Evolutionary conservation across 1,140 invertebrate species (phyloP).

Genomic region (Aphis gossypii): DNA sequence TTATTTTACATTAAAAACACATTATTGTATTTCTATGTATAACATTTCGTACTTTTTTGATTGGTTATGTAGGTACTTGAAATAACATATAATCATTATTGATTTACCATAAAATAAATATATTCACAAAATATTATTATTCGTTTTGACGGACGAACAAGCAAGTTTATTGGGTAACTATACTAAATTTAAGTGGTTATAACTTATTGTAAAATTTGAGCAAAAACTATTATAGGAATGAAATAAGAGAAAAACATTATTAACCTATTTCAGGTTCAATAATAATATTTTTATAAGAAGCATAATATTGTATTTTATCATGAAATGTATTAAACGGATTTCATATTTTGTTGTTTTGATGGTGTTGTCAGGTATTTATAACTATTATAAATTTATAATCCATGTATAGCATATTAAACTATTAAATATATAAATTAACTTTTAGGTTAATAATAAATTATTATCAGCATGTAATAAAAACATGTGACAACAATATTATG

Average conservation of each 20-base stretch:
- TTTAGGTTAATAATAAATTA: background rate
- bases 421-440: background rate
- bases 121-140: background rate
- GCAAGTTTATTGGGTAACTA: background rate
- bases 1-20: background rate
- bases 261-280: background rate
- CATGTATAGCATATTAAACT: too few relatives aligned
- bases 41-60: background rate
- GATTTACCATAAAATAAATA: background rate
- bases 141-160: background rate
- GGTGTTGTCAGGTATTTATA: too few relatives aligned
- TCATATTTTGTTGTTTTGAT: background rate
- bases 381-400: too few relatives aligned
- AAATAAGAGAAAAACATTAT: background rate
- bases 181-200: background rate
- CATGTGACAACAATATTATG: too few relatives aligned
- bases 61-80: background rate
- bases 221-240: background rate
- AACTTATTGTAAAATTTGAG: background rate
- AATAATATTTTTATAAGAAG: background rate
- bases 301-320: background rate
- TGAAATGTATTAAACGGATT: background rate
- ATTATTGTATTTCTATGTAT: background rate
- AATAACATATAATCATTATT: background rate
- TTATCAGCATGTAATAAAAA: too few relatives aligned